phyloP scores from a whole-genome alignment of 2,797 vertebrate species.

The Amphiprion clarkii region DNA sequence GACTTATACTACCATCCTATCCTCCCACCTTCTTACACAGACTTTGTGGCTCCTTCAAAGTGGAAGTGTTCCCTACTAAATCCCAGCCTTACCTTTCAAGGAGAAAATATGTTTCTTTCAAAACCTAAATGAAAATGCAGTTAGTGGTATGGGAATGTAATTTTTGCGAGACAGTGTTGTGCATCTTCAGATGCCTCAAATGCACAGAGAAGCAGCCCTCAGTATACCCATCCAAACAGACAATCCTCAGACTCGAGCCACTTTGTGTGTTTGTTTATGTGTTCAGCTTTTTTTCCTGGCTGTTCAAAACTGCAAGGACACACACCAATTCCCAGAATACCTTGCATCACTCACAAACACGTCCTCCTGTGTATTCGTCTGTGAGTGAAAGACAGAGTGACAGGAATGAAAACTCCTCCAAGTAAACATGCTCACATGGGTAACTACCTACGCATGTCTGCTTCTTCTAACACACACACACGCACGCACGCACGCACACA shows the following conservation, averaged over 20 bases:
- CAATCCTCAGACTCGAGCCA: neutral
- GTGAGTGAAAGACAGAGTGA: conserved; percentile 20
- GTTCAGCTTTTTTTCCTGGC: conserved; percentile 8
- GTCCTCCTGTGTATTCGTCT: neutral
- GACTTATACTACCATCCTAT: too few relatives aligned
- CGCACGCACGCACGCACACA: neutral
- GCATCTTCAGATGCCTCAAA: neutral
- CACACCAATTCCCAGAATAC: conserved; percentile 22
- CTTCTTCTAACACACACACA: neutral
- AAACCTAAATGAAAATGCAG: too few relatives aligned
- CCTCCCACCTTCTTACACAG: too few relatives aligned
- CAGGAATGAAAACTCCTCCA: conserved; percentile 20
- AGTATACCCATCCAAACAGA: conserved; percentile 11
- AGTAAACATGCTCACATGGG: conserved; percentile 16
- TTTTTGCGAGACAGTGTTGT: too few relatives aligned
- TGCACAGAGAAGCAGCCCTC: conserved; percentile 9
- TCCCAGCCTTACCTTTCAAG: too few relatives aligned
- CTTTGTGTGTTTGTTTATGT: conserved; percentile 9
- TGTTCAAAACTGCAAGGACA: conserved; percentile 15
- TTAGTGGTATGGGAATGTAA: too few relatives aligned
- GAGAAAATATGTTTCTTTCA: too few relatives aligned
- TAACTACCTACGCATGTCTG: conserved; percentile 17
- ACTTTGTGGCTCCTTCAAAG: too few relatives aligned
- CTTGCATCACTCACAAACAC: conserved; percentile 24
- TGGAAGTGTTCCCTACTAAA: too few relatives aligned